Percentiles rank a stretch among this genome's conserved stretches.
phyloP scores from a whole-genome alignment of 2,888 invertebrate genomes.

The Agonopterix arenella region DNA sequence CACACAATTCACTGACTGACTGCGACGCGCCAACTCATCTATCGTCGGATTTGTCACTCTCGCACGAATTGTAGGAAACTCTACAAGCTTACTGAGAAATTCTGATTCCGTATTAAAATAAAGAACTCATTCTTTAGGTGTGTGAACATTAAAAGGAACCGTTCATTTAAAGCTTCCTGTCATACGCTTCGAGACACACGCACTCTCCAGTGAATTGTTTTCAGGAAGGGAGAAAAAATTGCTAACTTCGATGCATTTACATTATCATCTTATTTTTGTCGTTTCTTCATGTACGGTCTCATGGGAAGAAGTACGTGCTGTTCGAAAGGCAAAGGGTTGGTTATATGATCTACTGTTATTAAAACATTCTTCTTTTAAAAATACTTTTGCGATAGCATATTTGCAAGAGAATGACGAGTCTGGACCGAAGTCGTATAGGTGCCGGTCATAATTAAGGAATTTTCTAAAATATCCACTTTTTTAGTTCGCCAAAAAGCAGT shows the following conservation, averaged over 20 bases:
- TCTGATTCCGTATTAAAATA: neutral
- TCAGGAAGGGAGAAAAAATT: slow-evolving; percentile 27
- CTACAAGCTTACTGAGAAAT: neutral
- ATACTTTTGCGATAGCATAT: too few species aligned
- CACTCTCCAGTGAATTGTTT: slow-evolving; percentile 31
- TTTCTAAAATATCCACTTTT: too few species aligned
- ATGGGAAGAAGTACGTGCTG: slow-evolving; percentile 22
- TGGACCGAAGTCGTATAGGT: too few species aligned
- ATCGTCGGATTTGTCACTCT: slow-evolving; percentile 45
- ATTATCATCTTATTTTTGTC: slow-evolving; percentile 41
- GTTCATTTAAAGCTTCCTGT: slow-evolving; percentile 33
- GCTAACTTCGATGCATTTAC: slow-evolving; percentile 39
- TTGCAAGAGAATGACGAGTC: too few species aligned
- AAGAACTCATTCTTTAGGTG: neutral
- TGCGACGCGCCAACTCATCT: slow-evolving; percentile 35
- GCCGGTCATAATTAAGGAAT: too few species aligned
- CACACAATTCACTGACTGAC: slow-evolving; percentile 42
- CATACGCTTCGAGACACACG: slow-evolving; percentile 27
- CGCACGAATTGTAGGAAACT: slow-evolving; percentile 2
- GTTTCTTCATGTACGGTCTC: slow-evolving; percentile 33
- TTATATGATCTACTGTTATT: slow-evolving; percentile 7
- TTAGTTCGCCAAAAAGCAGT: too few species aligned
- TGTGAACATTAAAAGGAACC: slow-evolving; percentile 7
- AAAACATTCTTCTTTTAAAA: too few species aligned
- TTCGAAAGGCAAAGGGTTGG: slow-evolving; percentile 23